Base-by-base conservation (phyloP, 2,797 vertebrate species). In the Crenuchus spilurus region DNA sequence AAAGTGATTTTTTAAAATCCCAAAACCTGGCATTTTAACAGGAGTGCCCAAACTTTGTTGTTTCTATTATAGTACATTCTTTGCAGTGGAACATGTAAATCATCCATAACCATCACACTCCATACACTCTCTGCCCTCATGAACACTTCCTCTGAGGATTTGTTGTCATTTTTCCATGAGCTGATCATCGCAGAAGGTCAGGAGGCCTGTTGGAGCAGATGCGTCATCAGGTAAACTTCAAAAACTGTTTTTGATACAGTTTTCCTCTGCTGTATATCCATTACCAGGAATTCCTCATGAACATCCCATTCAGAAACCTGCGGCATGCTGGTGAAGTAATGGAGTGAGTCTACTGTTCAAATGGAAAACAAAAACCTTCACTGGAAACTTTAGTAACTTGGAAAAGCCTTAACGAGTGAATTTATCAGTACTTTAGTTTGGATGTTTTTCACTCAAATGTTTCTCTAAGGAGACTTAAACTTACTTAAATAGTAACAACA, bases 271-370 rank as follows among this genome's bases (percentile, higher is more conserved):
- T 28, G 14, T 22, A 14, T 80, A 65, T 82, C 68, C 55, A 57
- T 64, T 72, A 72, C 64, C 51, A 69, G 77, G 68, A 75, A 77
- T 76, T 55, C 77, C 68, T 62, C 57, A 63, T 44, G 51, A 55
- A 69, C 64, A 68, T 66, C 68, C 72, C 69, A 76, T 81, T 87
- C 85, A 28, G 46, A 42, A 75, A 84, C 83, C 82, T 86, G 88
- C 84, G 86, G 86, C 80, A 86, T 41, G 78, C 75, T 74, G 76
- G 85, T 88, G 85, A 88, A 84, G 63, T 68, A 70, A 67, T 37
- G 55, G 44, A 68, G 55, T 9, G 44, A 18, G 44, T 20, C 44
- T 2, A 46, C 44, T 31, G 66, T 51, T 35, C 37, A 61, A 42
- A 39, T 28, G 51, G 2, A 2, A 20, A 77, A 44, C 46, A n/a